A percentile compares a stretch with the other conserved stretches of the same genome.
Evolutionary conservation across 2,888 invertebrate species (phyloP).

Genomic region (Lissocephala sabroskyi): DNA sequence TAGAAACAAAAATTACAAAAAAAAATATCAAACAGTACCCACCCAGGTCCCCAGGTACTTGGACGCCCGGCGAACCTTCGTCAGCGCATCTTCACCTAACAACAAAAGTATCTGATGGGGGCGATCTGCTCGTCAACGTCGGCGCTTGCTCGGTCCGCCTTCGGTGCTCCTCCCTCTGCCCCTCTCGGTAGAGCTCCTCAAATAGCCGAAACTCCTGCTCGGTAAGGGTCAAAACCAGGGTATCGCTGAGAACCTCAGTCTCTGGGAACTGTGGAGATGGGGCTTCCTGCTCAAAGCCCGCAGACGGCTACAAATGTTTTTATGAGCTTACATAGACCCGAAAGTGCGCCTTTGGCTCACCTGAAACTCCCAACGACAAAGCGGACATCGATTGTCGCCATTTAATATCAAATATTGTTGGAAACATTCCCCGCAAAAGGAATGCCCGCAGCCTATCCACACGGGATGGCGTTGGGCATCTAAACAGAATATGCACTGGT

Average conservation of each 20-base stretch:
- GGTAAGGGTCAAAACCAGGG: constrained; percentile 35
- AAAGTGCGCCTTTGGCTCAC: no score
- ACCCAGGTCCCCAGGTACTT: no score
- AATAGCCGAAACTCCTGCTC: constrained; percentile 39
- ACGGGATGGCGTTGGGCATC: constrained; percentile 34
- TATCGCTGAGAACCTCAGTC: constrained; percentile 25
- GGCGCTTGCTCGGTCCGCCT: constrained; percentile 4
- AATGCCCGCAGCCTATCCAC: constrained; percentile 34
- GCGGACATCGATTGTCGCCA: constrained; percentile 33
- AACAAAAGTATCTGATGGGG: no score
- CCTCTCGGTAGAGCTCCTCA: constrained; percentile 29
- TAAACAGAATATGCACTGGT: constrained; percentile 42
- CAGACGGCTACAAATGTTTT: no score
- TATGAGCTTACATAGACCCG: no score
- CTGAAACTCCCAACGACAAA: constrained; percentile 37
- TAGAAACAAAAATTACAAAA: background rate
- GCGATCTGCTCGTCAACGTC: constrained; percentile 2
- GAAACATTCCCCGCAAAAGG: constrained; percentile 37
- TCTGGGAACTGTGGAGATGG: background rate
- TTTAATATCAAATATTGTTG: constrained; percentile 28
- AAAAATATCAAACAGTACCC: background rate
- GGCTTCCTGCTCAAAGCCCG: no score
- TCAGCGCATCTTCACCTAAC: no score
- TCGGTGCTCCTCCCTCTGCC: background rate
- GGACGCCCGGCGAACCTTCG: no score